Evolutionary conservation across 2,888 invertebrate genomes (phyloP), one percentile per base, ranked within the genome.

Genomic region (Trachelus troglodyta): DNA sequence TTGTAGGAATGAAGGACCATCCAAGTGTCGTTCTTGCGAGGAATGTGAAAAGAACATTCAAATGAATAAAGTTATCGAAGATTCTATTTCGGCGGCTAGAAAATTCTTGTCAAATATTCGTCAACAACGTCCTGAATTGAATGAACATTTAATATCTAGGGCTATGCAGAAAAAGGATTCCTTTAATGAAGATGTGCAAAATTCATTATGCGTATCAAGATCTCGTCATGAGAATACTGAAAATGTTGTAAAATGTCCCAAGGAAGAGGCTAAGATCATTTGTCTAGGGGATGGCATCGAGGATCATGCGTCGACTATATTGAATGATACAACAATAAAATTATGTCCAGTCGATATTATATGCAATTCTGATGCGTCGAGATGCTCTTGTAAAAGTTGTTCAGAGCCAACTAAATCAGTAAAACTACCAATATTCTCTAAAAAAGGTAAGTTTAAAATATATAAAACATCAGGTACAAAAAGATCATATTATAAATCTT

Each of bases 201-300:
- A 15, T 15, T 40, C 15, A 15, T 15, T 6, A 1, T 40, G 15
- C 40, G 40, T 40, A 15, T 40, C 40, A 15, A 15, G 15, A 40
- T 40, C 40, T 40, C 15, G 4, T 6, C 0, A 31, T 12, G 71
- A 71, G 31, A 30, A 11, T 31, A 4, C 1, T 12, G 31, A 71
- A 11, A 71, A 33, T 6, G 11, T 69, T 2, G 15, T 34, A 69
- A 74, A 74, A n/a, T 40, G 77, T 34, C 11, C 23, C 4, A 75
- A 77, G 69, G 23, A 34, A 35, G 11, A 23, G 34, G 30, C 33
- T 12, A 71, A 78, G 69, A 68, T 76, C 34, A 35, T 76, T 23
- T 78, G 78, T 68, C 35, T 75, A 3, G 77, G 75, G 31, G 75
- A 77, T n/a, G n/a, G 40, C 4, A 40, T 74, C 12, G 78, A 79